Evolutionary conservation across 2,113 vertebrate genomes (phyloP).

Genomic region (Alligator sinensis): DNA sequence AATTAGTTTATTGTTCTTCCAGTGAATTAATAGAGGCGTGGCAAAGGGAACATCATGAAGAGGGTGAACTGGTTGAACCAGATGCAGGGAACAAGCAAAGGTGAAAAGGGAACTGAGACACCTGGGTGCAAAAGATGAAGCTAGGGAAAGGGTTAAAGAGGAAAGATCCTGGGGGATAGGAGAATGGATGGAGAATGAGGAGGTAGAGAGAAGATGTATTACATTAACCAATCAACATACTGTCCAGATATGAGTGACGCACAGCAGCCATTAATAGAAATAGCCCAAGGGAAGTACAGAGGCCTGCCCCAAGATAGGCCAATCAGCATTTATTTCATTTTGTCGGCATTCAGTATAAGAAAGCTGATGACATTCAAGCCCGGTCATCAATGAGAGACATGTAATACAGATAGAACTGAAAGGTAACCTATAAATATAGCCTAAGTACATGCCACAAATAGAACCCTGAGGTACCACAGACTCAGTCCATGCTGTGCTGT

Average conservation of each 20-base stretch:
- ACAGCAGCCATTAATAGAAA: conserved; percentile 52
- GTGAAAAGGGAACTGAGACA: too few relatives aligned
- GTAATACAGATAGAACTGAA: conserved; percentile 56
- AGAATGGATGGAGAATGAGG: background rate
- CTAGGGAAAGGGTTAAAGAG: background rate
- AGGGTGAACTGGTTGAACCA: background rate
- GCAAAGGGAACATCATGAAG: background rate
- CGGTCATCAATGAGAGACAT: conserved; percentile 14
- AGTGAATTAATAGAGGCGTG: background rate
- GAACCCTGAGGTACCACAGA: conserved; percentile 14
- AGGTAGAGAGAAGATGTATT: conserved; percentile 6
- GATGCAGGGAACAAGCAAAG: background rate
- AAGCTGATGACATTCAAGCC: conserved; percentile 23
- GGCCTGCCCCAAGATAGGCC: conserved; percentile 7
- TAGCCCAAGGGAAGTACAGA: background rate
- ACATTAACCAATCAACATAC: background rate
- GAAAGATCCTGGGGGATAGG: background rate
- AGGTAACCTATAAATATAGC: conserved; percentile 64
- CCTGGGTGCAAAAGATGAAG: background rate
- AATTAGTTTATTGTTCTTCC: background rate
- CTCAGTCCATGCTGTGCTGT: conserved; percentile 15
- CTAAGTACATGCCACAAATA: conserved; percentile 46
- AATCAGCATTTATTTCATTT: conserved; percentile 22
- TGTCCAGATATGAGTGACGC: background rate
- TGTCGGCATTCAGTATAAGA: conserved; percentile 46